Evolutionary conservation across 2,797 vertebrate species (phyloP).

Genomic region (Sylvilagus floridanus): DNA sequence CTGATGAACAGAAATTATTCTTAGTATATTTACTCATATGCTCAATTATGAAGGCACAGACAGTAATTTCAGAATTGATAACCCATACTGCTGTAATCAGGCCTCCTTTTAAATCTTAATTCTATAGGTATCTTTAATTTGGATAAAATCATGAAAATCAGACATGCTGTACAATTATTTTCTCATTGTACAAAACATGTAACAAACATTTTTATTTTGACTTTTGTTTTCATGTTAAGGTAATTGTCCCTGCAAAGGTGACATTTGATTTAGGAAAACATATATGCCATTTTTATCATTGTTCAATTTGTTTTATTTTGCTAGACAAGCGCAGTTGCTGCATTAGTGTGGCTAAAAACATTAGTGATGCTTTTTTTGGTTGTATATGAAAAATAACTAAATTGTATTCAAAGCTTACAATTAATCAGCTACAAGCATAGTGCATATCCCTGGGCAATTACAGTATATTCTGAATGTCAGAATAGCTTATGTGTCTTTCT

Average conservation of each 20-base stretch:
- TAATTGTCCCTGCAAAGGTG: slow-evolving; percentile 31
- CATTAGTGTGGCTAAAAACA: slow-evolving; percentile 67
- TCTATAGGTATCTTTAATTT: neutral
- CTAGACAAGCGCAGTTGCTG: slow-evolving; percentile 63
- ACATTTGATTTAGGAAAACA: slow-evolving; percentile 7
- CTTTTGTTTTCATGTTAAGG: slow-evolving; percentile 23
- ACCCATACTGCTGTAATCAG: neutral
- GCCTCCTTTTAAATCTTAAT: neutral
- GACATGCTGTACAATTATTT: neutral
- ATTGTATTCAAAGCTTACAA: slow-evolving; percentile 75
- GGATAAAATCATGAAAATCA: neutral
- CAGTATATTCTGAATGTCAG: slow-evolving; percentile 56
- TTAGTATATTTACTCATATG: neutral
- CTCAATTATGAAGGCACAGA: neutral
- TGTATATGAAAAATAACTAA: slow-evolving; percentile 78
- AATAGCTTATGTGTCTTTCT: slow-evolving; percentile 54
- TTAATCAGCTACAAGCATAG: slow-evolving; percentile 73
- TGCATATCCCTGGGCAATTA: slow-evolving; percentile 78
- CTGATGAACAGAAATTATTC: neutral
- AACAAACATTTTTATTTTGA: neutral
- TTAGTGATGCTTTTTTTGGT: slow-evolving; percentile 68
- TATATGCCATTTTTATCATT: slow-evolving; percentile 34
- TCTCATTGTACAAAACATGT: neutral
- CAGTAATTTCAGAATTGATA: neutral
- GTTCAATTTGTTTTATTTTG: slow-evolving; percentile 72